Evolutionary conservation across 2,888 invertebrate species (phyloP), one percentile per base, ranked within the genome.

Genomic region (Amiota minor): DNA sequence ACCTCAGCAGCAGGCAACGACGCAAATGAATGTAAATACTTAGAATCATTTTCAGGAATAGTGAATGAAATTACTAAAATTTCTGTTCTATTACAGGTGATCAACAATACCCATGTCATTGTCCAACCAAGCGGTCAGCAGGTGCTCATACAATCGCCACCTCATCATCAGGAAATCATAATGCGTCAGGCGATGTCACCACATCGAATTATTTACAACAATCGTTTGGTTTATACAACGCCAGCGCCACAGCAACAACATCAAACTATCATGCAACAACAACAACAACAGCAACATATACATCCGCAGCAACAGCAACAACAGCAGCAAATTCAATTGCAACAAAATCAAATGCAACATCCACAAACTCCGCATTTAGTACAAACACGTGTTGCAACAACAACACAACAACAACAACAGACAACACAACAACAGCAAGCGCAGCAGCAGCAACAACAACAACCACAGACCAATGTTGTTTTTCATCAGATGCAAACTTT

Each of bases 111-210:
- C 1, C 86, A 86, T 68, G 88, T 88, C 18, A 84, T 89, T 49
- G 89, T 89, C 20, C 85, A 88, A 59, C 88, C 86, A 4, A 80
- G 83, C 1, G 85, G 85, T 9, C 89, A 88, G n/a, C 89, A 87
- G 10, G 88, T 89, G 6, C 74, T 89, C 11, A 88, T 89, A 70
- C 89, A 89, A 61, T 79, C 86, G 0, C 88, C 87, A 0, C 89
- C 87, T 64, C 35, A 35, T n/a, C 88, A 89, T 47, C 87, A 85
- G 70, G 89, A 89, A 64, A 82, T 89, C 20, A 88, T 89, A 2
- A 88, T 89, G 88, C 86, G 89, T 0, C 89, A 88, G 75, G 81
- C 85, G 14, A 75, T 85, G 50, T 78, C 77, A 9, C 89, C 86
- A 64, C 86, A 83, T n/a, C 83, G 88, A n/a, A 87, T 88, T 16